A percentile compares a stretch with the other conserved stretches of the same genome.
These are phyloP conservation scores for Jacana jacana DNA, from an alignment of 2,113 vertebrate species.

Conservation along the genomic window DNA sequence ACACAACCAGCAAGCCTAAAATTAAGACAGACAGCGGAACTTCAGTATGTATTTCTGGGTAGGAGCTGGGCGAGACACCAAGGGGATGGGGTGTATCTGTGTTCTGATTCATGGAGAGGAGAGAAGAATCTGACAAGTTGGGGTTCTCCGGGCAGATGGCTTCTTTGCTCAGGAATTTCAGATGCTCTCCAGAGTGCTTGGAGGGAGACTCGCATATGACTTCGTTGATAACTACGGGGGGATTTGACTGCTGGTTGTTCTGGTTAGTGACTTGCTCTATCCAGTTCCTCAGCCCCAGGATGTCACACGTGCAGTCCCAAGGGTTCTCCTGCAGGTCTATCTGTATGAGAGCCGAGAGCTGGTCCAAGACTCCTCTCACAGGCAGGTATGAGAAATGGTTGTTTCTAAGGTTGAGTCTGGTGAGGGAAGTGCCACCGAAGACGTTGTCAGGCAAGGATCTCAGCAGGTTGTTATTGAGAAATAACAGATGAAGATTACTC, in stretches of 20 bases:
- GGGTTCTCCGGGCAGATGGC: slow-evolving; percentile 91
- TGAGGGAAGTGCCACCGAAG: slow-evolving; percentile 91
- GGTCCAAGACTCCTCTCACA: slow-evolving; percentile 92
- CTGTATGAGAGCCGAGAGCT: slow-evolving; percentile 95
- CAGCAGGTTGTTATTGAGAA: slow-evolving; percentile 96
- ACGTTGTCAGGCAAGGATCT: slow-evolving; percentile 89
- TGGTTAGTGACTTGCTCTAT: slow-evolving; percentile 82
- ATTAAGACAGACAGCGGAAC: slow-evolving; percentile 96
- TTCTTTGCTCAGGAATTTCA: slow-evolving; percentile 91
- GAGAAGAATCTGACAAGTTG: slow-evolving; percentile 75
- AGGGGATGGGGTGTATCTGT: slow-evolving; percentile 75
- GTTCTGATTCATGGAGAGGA: slow-evolving; percentile 80
- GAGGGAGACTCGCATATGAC: slow-evolving; percentile 94
- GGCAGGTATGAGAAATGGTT: slow-evolving; percentile 96
- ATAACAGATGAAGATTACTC: slow-evolving; percentile 92
- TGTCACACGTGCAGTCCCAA: slow-evolving; percentile 96
- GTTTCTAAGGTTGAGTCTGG: slow-evolving; percentile 94
- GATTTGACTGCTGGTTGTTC: slow-evolving; percentile 76
- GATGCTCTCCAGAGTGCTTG: slow-evolving; percentile 88
- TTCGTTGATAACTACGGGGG: slow-evolving; percentile 93
- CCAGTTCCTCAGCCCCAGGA: slow-evolving; percentile 95
- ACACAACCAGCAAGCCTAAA: slow-evolving; percentile 93
- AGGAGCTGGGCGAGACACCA: slow-evolving; percentile 80
- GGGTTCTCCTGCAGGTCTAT: slow-evolving; percentile 98
- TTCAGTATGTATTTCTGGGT: slow-evolving; percentile 86